Evolutionary conservation across 2,888 invertebrate genomes (phyloP).

Genomic region (Platerodrilus igneus): DNA sequence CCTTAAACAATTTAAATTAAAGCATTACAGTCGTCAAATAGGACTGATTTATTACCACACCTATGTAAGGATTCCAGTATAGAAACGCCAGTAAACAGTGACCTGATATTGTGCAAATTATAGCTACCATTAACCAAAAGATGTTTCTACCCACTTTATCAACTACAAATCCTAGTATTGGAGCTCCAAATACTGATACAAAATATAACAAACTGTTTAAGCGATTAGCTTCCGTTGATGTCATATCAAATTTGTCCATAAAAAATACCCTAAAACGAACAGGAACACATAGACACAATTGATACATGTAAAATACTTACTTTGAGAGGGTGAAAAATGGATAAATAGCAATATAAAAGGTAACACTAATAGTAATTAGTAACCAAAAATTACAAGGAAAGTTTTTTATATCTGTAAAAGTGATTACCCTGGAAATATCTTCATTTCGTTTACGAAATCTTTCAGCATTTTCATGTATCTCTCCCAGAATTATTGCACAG

Average conservation of each 20-base stretch:
- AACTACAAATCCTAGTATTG: slow-evolving; percentile 80
- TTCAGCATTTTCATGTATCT: slow-evolving; percentile 84
- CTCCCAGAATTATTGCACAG: slow-evolving; percentile 74
- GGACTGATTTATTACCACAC: slow-evolving; percentile 62
- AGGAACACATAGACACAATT: slow-evolving; percentile 1
- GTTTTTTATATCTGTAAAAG: too few species aligned
- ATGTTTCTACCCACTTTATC: slow-evolving; percentile 88
- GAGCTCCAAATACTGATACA: slow-evolving; percentile 79
- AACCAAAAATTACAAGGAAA: too few species aligned
- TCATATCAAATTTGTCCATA: slow-evolving; percentile 71
- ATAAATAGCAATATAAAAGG: slow-evolving; percentile 93
- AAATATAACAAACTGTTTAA: slow-evolving; percentile 83
- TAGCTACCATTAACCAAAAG: slow-evolving; percentile 81
- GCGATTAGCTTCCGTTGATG: slow-evolving; percentile 70
- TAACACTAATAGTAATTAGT: slow-evolving; percentile 81
- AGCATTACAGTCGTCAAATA: too few species aligned
- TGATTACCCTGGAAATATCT: too few species aligned
- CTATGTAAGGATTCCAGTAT: slow-evolving; percentile 59
- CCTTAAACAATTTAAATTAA: slow-evolving; percentile 44
- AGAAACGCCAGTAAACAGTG: slow-evolving; percentile 59
- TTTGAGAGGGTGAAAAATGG: slow-evolving; percentile 93
- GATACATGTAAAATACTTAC: slow-evolving; percentile 57
- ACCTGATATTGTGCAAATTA: slow-evolving; percentile 59
- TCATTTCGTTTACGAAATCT: too few species aligned
- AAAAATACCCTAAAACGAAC: slow-evolving; percentile 81